A percentile compares a stretch with the other conserved stretches of the same genome.
Conservation (phyloP, 2,113 vertebrate genomes). For the Leucoraja erinaceus region DNA sequence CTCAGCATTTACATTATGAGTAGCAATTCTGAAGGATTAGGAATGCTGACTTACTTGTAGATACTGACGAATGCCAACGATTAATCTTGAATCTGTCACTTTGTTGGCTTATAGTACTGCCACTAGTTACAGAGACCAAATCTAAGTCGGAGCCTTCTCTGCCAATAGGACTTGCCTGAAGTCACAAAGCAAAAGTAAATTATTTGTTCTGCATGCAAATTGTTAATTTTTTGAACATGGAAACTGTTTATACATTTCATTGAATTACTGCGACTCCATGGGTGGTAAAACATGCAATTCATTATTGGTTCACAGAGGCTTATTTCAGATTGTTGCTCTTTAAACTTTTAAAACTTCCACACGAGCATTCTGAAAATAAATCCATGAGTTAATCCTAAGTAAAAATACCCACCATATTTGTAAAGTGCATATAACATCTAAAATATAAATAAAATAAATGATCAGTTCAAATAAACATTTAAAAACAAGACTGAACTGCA, state of each 20-base stretch:
- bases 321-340: neutral
- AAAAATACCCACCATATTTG: too few species aligned
- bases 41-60: conserved; percentile 66
- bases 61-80: conserved; percentile 59
- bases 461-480: neutral
- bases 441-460: neutral
- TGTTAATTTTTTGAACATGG: conserved; percentile 43
- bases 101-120: conserved; percentile 61
- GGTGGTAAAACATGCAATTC: neutral
- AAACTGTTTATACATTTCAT: neutral
- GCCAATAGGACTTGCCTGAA: conserved; percentile 71
- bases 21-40: neutral
- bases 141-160: conserved; percentile 69
- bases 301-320: neutral
- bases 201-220: conserved; percentile 66
- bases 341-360: neutral
- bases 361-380: neutral
- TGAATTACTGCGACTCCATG: neutral
- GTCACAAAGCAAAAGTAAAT: conserved; percentile 65
- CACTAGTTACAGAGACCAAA: conserved; percentile 58
- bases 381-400: neutral
- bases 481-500: neutral
- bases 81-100: conserved; percentile 58
- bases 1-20: neutral
- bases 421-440: neutral